Evolutionary conservation across 1,140 invertebrate species (phyloP).

Genomic region (Zaprionus ornatus): DNA sequence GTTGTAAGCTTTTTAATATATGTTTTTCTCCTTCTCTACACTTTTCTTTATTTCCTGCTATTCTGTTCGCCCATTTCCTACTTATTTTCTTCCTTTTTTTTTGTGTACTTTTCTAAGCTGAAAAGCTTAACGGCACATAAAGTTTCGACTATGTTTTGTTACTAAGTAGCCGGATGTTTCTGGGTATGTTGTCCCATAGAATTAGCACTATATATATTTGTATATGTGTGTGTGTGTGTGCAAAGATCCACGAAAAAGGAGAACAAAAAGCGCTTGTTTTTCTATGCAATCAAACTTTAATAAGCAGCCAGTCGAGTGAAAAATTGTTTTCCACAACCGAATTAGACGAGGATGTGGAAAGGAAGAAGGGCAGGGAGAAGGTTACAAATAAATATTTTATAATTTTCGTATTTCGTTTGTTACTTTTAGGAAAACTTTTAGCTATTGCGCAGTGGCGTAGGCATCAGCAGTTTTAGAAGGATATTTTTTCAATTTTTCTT

Average conservation of each 20-base stretch:
- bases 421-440: background rate
- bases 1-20: slow-evolving; percentile 48
- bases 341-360: background rate
- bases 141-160: slow-evolving; percentile 50
- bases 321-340: slow-evolving; percentile 10
- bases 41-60: background rate
- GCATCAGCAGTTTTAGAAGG: too few relatives aligned
- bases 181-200: slow-evolving; percentile 35
- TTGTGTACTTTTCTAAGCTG: slow-evolving; percentile 38
- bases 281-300: slow-evolving; percentile 46
- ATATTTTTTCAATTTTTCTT: too few relatives aligned
- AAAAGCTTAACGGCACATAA: slow-evolving; percentile 55
- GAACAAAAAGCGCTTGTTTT: background rate
- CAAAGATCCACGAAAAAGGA: slow-evolving; percentile 24
- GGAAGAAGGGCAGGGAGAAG: background rate
- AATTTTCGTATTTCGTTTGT: background rate
- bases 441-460: too few relatives aligned
- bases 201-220: slow-evolving; percentile 61
- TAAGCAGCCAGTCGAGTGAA: slow-evolving; percentile 32
- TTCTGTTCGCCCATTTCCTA: slow-evolving; percentile 1
- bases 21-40: slow-evolving; percentile 15
- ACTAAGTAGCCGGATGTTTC: slow-evolving; percentile 45
- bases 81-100: slow-evolving; percentile 14
- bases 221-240: slow-evolving; percentile 48
- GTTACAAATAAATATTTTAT: background rate